Evolutionary conservation across 2,113 vertebrate genomes (phyloP).

Genomic region (Cheirogaleus medius): DNA sequence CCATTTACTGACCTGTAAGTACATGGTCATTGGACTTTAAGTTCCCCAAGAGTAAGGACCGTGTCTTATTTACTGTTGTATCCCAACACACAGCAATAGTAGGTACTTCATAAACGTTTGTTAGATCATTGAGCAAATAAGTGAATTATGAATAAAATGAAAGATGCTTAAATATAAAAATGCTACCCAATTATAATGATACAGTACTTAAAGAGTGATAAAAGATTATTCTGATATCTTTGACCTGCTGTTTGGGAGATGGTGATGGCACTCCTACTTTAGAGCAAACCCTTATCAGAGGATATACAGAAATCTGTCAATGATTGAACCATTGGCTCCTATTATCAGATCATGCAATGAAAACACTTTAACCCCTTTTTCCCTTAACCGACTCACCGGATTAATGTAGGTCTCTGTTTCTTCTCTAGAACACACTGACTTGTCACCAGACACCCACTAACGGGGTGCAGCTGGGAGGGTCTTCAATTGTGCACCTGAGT

Average conservation of each 20-base stretch:
- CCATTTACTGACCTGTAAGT: background rate
- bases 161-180: background rate
- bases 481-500: background rate
- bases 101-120: background rate
- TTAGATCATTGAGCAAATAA: background rate
- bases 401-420: background rate
- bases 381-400: background rate
- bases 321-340: background rate
- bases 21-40: background rate
- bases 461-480: background rate
- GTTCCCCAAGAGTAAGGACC: background rate
- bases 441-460: background rate
- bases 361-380: slow-evolving; percentile 8
- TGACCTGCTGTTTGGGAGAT: background rate
- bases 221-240: background rate
- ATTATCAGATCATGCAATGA: background rate
- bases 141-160: background rate
- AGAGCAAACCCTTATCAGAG: background rate
- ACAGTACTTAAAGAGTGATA: background rate
- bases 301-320: background rate
- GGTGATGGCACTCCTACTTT: background rate
- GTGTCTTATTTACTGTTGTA: background rate
- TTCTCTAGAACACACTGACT: background rate
- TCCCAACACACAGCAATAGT: background rate
- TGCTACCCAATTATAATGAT: background rate